Conservation (phyloP, 2,888 invertebrate species). For the Rotaria socialis region DNA sequence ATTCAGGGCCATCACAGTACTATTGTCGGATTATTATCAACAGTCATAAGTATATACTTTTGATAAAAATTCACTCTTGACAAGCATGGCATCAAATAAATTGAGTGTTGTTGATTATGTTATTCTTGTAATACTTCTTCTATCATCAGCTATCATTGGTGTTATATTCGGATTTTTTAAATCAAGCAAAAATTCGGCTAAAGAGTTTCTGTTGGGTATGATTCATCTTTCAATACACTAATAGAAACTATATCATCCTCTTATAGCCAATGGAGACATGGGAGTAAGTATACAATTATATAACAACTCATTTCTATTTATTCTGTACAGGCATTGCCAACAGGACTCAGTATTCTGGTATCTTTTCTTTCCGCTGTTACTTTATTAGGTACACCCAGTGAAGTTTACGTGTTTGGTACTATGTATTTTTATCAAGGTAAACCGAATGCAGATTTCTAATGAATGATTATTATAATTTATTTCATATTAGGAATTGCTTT, state of each 20-base stretch:
- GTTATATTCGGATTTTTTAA: slow-evolving; percentile 40
- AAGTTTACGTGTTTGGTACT: slow-evolving; percentile 37
- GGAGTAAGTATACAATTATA: not conserved
- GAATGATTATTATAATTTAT: not conserved
- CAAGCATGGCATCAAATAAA: too few species aligned
- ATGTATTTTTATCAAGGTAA: slow-evolving; percentile 36
- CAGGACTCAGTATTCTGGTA: slow-evolving; percentile 34
- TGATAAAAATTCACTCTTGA: too few species aligned
- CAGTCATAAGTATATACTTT: too few species aligned
- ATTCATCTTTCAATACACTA: too few species aligned
- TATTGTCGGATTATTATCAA: too few species aligned
- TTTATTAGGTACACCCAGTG: slow-evolving; percentile 40
- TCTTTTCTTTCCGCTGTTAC: slow-evolving; percentile 39
- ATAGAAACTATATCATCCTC: too few species aligned
- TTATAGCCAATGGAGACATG: not conserved
- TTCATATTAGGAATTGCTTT: not conserved
- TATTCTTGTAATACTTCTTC: slow-evolving; percentile 28
- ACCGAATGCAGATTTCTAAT: not conserved
- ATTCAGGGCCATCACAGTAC: too few species aligned
- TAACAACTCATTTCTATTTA: not conserved
- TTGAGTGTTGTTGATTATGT: slow-evolving; percentile 38
- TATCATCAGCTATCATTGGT: slow-evolving; percentile 40
- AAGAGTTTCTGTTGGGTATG: slow-evolving; percentile 29
- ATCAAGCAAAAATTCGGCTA: not conserved
- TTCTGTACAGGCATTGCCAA: slow-evolving; percentile 19